phyloP scores from a whole-genome alignment of 2,888 invertebrate species.

The Drosophila vallismaia region DNA sequence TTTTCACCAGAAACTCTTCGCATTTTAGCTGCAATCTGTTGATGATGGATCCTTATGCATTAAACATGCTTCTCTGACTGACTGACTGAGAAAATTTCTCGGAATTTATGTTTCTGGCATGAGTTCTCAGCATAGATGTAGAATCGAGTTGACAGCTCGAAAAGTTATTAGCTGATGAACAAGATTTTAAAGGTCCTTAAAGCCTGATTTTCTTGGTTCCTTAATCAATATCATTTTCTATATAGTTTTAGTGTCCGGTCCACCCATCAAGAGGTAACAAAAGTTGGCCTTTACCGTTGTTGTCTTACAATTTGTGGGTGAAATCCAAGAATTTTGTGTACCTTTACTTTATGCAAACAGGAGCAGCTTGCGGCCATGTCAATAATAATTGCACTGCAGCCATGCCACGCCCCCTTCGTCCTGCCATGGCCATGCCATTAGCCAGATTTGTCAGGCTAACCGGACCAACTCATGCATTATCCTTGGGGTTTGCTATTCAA shows the following conservation, averaged over 20 bases:
- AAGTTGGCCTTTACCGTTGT: constrained; percentile 25
- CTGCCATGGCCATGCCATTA: constrained; percentile 47
- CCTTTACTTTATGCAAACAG: constrained; percentile 42
- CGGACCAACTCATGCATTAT: constrained; percentile 46
- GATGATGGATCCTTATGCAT: constrained; percentile 44
- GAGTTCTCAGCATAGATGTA: constrained; percentile 16
- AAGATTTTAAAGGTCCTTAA: not conserved
- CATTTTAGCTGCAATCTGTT: constrained; percentile 45
- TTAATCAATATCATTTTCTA: not conserved
- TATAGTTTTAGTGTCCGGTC: not conserved
- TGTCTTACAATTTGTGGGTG: constrained; percentile 31
- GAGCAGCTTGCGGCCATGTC: constrained; percentile 33
- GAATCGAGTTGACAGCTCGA: constrained; percentile 21
- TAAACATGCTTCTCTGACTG: constrained; percentile 36
- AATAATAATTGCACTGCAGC: constrained; percentile 40
- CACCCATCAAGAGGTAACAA: constrained; percentile 13
- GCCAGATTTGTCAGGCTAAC: constrained; percentile 58
- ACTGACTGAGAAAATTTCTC: constrained; percentile 32
- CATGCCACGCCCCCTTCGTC: not conserved
- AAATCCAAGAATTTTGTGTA: constrained; percentile 50
- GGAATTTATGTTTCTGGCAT: constrained; percentile 32
- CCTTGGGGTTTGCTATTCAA: constrained; percentile 61
- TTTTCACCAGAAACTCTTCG: constrained; percentile 33
- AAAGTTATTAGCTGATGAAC: constrained; percentile 3
- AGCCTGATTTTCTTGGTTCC: not conserved